Conservation (phyloP, 2,888 invertebrate species). For the Andricus curvator region DNA sequence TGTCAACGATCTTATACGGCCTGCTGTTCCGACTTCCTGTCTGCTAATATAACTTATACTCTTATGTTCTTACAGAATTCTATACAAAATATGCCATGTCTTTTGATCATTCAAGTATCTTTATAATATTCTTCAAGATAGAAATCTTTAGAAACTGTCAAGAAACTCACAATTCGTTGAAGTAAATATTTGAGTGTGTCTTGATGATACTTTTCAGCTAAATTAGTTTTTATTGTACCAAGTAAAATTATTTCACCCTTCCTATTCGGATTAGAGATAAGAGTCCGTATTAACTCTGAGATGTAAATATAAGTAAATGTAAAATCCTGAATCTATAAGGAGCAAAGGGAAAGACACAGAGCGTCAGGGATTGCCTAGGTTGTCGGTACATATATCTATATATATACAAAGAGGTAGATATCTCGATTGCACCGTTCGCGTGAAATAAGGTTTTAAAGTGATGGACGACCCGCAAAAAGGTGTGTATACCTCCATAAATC, state of each 20-base stretch:
- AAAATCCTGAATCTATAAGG: not conserved
- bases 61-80: no score
- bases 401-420: not conserved
- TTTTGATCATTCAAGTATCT: no score
- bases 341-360: no score
- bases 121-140: no score
- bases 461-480: slow-evolving; percentile 28
- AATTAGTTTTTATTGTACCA: no score
- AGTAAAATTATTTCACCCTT: no score
- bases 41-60: no score
- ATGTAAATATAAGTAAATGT: not conserved
- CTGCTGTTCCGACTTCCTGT: not conserved
- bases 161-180: no score
- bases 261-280: not conserved
- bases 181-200: not conserved
- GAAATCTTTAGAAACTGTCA: no score
- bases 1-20: not conserved
- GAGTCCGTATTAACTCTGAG: not conserved
- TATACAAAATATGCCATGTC: no score
- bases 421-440: not conserved
- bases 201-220: not conserved
- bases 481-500: slow-evolving; percentile 25
- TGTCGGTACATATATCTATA: no score
- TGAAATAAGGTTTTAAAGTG: slow-evolving; percentile 28
- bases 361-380: not conserved